Evolutionary conservation across 2,797 vertebrate genomes (phyloP).

Genomic region (Toxotes lorentzi): DNA sequence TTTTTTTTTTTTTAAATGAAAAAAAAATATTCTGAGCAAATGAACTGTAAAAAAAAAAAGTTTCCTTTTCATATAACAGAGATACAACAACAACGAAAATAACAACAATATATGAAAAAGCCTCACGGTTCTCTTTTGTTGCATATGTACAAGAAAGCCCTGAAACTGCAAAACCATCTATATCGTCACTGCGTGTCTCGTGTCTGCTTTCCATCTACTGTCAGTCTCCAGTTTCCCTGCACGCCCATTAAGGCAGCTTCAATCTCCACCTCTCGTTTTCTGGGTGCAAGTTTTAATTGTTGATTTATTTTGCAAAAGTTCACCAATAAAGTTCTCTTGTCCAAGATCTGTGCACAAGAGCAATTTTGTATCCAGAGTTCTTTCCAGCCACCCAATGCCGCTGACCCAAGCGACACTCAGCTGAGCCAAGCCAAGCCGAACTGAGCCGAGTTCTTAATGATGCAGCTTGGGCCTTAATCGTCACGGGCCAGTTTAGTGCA

Average conservation of each 20-base stretch:
- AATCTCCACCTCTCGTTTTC: constrained; percentile 35
- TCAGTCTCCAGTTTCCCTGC: constrained; percentile 21
- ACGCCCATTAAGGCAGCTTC: constrained; percentile 25
- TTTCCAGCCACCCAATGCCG: not conserved
- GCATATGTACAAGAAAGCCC: constrained; percentile 84
- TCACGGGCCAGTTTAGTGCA: constrained; percentile 68
- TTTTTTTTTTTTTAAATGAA: no score
- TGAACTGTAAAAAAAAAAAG: constrained; percentile 76
- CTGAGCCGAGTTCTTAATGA: constrained; percentile 7
- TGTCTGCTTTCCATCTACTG: constrained; percentile 42
- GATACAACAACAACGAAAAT: constrained; percentile 74
- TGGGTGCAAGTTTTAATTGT: constrained; percentile 6
- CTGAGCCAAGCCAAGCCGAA: not conserved
- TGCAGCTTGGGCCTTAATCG: constrained; percentile 12
- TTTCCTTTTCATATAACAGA: constrained; percentile 79
- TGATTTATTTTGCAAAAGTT: not conserved
- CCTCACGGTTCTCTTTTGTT: constrained; percentile 70
- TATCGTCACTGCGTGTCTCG: constrained; percentile 60
- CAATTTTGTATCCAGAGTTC: constrained; percentile 46
- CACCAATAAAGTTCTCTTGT: constrained; percentile 4
- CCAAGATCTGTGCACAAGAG: constrained; percentile 8
- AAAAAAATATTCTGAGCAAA: constrained; percentile 75
- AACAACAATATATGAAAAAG: constrained; percentile 72
- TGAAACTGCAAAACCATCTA: constrained; percentile 74
- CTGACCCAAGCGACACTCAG: constrained; percentile 1